A percentile compares a stretch with the other conserved stretches of the same genome.
Evolutionary conservation across 1,140 invertebrate genomes (phyloP).

Genomic region (Bombus soroeensis): DNA sequence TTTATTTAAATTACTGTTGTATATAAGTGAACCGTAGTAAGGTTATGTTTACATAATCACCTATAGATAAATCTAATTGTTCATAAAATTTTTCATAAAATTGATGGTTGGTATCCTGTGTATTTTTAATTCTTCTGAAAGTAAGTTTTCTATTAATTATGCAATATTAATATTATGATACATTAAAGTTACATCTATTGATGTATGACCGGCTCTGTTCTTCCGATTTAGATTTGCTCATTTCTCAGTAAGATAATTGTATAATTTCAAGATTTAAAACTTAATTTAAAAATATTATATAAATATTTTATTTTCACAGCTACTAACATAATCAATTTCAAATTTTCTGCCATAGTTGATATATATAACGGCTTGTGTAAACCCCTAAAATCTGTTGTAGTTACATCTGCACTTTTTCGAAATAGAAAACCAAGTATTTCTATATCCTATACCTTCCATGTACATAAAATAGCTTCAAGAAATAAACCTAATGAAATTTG

Average conservation of each 20-base stretch:
- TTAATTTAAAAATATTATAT: not conserved
- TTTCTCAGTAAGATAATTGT: slow-evolving; percentile 5
- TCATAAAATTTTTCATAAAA: too few relatives aligned
- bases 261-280: not conserved
- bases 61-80: not conserved
- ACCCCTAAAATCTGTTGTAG: slow-evolving; percentile 6
- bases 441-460: not conserved
- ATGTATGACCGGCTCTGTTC: not conserved
- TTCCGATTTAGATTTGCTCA: not conserved
- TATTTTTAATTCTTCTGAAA: not conserved
- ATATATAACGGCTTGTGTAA: not conserved
- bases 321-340: not conserved
- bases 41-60: not conserved
- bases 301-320: not conserved
- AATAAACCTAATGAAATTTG: not conserved
- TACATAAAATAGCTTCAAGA: not conserved
- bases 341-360: slow-evolving; percentile 9
- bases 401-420: not conserved
- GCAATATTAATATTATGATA: not conserved
- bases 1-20: not conserved
- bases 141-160: not conserved
- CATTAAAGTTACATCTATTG: slow-evolving; percentile 2
- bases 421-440: slow-evolving; percentile 13
- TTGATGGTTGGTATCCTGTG: not conserved
- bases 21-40: not conserved